A percentile compares a stretch with the other conserved stretches of the same genome.
Conservation (phyloP, 2,113 vertebrate species). For the Heteronetta atricapilla region DNA sequence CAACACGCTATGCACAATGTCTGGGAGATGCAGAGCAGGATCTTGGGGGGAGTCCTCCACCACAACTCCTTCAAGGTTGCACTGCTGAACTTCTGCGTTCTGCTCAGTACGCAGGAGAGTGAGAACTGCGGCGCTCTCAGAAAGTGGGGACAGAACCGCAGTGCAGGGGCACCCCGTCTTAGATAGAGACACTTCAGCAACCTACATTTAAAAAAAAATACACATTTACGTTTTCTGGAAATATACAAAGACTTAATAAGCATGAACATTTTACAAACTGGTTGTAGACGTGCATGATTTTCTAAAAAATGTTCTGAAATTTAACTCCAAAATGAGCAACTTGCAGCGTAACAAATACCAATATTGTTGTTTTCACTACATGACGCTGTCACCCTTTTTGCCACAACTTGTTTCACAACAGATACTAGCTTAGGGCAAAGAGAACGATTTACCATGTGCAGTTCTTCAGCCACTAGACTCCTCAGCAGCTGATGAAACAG, state of each 20-base stretch:
- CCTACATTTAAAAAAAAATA: conserved; percentile 62
- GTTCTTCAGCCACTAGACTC: conserved; percentile 66
- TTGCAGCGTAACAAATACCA: neutral
- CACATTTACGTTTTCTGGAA: neutral
- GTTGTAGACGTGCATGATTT: neutral
- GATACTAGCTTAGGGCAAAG: neutral
- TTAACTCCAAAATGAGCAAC: neutral
- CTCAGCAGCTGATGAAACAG: conserved; percentile 77
- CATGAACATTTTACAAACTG: neutral
- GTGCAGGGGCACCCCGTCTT: conserved; percentile 71
- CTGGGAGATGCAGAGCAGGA: conserved; percentile 70
- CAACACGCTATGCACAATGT: conserved; percentile 81
- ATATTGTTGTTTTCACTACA: neutral
- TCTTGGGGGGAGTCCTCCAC: conserved; percentile 37
- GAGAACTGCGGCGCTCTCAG: conserved; percentile 78
- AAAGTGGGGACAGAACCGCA: conserved; percentile 85
- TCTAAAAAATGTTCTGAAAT: neutral
- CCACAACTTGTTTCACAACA: neutral
- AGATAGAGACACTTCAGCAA: conserved; percentile 80
- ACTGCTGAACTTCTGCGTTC: neutral
- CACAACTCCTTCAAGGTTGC: neutral
- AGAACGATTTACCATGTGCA: conserved; percentile 81
- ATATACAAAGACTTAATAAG: neutral
- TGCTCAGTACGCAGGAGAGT: conserved; percentile 73
- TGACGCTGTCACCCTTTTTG: neutral